Evolutionary conservation across 2,888 invertebrate species (phyloP).

Genomic region (Oxytorus armatus): DNA sequence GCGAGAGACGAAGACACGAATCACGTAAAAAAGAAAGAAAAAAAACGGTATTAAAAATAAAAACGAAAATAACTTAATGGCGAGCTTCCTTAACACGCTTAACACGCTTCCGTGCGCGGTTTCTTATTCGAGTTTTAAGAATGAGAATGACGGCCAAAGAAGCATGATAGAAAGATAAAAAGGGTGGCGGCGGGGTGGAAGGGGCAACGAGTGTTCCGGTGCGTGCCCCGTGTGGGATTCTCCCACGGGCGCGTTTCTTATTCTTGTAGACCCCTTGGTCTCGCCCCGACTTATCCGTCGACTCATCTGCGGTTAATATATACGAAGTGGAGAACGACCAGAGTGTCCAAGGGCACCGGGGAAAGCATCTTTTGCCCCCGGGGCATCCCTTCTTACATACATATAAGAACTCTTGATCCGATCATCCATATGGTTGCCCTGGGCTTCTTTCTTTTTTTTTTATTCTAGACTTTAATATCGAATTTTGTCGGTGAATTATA

Average conservation of each 20-base stretch:
- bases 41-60: not conserved
- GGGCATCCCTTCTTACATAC: not conserved
- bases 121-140: conserved; percentile 57
- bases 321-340: conserved; percentile 50
- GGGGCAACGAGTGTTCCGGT: conserved; percentile 79
- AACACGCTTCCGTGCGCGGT: conserved; percentile 53
- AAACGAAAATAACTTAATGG: conserved; percentile 48
- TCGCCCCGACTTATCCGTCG: conserved; percentile 67
- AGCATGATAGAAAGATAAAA: conserved; percentile 56
- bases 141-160: conserved; percentile 57
- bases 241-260: conserved; percentile 79
- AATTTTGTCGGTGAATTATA: not conserved
- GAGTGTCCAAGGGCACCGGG: conserved; percentile 42
- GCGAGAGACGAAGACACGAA: conserved; percentile 3
- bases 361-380: conserved; percentile 40
- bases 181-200: too few relatives aligned
- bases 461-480: not conserved
- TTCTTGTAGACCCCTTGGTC: conserved; percentile 46
- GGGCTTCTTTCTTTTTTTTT: not conserved
- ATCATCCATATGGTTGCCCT: not conserved
- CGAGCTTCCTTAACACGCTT: conserved; percentile 38
- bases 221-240: conserved; percentile 82
- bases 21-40: conserved; percentile 20
- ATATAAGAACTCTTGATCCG: conserved; percentile 1
- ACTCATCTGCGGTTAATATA: conserved; percentile 69